Evolutionary conservation across 2,113 vertebrate species (phyloP).

Genomic region (Etheostoma spectabile): DNA sequence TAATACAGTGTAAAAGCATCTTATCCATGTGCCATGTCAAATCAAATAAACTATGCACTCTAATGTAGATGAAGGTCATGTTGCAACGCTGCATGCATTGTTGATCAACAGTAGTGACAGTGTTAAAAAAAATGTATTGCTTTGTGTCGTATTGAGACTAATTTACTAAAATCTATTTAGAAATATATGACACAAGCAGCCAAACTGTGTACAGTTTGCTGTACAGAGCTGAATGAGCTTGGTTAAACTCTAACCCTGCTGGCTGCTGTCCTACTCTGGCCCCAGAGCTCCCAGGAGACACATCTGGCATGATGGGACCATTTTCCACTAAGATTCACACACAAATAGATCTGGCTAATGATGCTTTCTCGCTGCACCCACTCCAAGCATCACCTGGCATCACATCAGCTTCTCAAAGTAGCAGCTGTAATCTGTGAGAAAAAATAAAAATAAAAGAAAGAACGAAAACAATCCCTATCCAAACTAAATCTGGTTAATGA

Average conservation of each 20-base stretch:
- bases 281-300: constrained; percentile 27
- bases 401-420: constrained; percentile 1
- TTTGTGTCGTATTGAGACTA: background rate
- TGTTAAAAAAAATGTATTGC: background rate
- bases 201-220: background rate
- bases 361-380: constrained; percentile 41
- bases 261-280: constrained; percentile 23
- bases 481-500: background rate
- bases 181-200: background rate
- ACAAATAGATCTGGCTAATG: constrained; percentile 68
- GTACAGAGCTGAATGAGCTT: background rate
- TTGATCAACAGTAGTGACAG: background rate
- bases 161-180: background rate
- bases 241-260: constrained; percentile 61
- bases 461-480: background rate
- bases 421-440: background rate
- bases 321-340: constrained; percentile 76
- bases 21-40: too few relatives aligned
- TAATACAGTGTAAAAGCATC: too few relatives aligned
- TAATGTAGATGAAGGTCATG: too few relatives aligned
- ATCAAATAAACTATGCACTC: too few relatives aligned
- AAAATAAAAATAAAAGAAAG: background rate
- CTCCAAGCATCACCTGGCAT: constrained; percentile 51
- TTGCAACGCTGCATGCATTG: background rate
- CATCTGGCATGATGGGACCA: constrained; percentile 65